Percentiles rank a stretch among this genome's conserved stretches.
Conservation (phyloP, 1,140 invertebrate species). For the Macrobrachium nipponense region DNA sequence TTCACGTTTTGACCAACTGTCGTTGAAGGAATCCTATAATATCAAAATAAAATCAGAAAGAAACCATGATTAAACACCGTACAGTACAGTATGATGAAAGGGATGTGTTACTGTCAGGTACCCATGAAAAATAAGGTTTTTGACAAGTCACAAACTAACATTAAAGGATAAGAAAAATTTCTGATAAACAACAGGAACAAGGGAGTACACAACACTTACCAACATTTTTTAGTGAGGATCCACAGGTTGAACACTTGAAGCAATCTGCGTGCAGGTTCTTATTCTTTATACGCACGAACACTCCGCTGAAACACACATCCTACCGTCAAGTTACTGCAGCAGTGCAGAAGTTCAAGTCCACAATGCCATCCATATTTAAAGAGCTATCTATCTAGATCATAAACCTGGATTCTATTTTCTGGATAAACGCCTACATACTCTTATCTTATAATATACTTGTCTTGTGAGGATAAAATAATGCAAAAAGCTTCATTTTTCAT, state of each 20-base stretch:
- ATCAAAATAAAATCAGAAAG: too few species aligned
- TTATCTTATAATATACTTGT: too few species aligned
- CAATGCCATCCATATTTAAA: background rate
- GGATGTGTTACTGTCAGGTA: too few species aligned
- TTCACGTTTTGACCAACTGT: too few species aligned
- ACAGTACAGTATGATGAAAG: too few species aligned
- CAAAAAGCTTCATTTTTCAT: too few species aligned
- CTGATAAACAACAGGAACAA: background rate
- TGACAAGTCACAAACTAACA: background rate
- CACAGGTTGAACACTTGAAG: slow-evolving; percentile 96
- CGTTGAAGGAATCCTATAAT: too few species aligned
- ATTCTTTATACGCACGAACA: slow-evolving; percentile 95
- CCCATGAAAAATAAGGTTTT: too few species aligned
- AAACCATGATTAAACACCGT: too few species aligned
- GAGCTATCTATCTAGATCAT: background rate
- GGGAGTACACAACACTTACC: slow-evolving; percentile 68
- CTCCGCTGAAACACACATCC: slow-evolving; percentile 78
- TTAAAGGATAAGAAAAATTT: background rate
- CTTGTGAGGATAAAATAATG: too few species aligned
- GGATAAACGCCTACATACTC: too few species aligned
- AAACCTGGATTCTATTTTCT: too few species aligned
- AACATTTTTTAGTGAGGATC: slow-evolving; percentile 93
- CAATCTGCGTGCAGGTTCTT: slow-evolving; percentile 96
- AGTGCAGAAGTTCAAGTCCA: background rate
- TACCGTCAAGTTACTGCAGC: slow-evolving; percentile 79